Percentiles rank a stretch among this genome's conserved stretches.
phyloP scores from a whole-genome alignment of 2,113 vertebrate genomes.

The Montifringilla adamsi region DNA sequence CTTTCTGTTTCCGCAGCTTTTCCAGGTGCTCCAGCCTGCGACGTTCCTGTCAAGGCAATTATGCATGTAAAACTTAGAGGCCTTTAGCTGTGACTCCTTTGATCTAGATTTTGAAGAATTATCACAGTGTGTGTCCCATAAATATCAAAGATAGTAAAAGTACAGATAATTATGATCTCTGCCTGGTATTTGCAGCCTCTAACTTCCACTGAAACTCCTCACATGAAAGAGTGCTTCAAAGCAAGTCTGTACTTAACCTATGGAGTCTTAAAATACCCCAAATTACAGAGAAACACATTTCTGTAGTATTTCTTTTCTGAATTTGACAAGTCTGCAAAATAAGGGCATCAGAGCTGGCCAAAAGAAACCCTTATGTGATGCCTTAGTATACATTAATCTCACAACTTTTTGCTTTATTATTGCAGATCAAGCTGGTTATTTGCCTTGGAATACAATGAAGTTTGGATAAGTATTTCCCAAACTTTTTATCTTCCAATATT shows the following conservation, averaged over 20 bases:
- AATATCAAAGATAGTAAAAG: neutral
- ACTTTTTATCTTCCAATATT: neutral
- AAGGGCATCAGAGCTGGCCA: neutral
- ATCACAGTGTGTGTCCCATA: neutral
- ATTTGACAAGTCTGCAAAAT: neutral
- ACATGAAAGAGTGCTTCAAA: neutral
- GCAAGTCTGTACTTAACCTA: neutral
- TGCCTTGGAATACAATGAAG: neutral
- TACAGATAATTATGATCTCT: neutral
- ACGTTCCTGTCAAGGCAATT: slow-evolving; percentile 71
- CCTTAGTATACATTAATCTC: neutral
- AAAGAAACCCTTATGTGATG: neutral
- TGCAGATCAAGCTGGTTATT: neutral
- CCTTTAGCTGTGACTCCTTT: neutral
- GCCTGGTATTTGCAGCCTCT: neutral
- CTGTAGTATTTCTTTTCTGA: neutral
- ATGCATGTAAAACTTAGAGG: neutral
- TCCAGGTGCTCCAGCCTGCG: slow-evolving; percentile 80
- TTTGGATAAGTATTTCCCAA: neutral
- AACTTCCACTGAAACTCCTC: neutral
- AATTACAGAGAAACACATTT: neutral
- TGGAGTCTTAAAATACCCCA: neutral
- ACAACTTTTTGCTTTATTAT: neutral
- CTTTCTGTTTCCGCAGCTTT: slow-evolving; percentile 74
- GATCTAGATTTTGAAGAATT: neutral